Evolutionary conservation across 2,888 invertebrate genomes (phyloP), one percentile per base, ranked within the genome.

Genomic region (Eudemis profundana): DNA sequence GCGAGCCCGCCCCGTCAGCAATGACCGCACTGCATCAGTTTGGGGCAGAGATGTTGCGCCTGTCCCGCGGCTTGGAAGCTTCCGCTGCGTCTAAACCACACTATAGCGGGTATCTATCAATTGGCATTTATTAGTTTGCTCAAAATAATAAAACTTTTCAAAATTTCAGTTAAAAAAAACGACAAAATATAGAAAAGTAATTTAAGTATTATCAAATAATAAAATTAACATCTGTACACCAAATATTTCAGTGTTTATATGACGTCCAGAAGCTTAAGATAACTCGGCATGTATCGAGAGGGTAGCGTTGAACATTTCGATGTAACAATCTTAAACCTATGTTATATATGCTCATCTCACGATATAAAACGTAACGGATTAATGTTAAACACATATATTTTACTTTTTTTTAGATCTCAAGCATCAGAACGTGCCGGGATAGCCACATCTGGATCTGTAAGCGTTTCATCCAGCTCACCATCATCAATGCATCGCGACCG

Each of bases 1-100:
- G 93, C 84, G 96, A 96, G 80, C 95, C 96, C 40, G 95, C 96
- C 68, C 96, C 96, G 27, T 96, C 95, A 74, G 96, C 96, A 70
- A 96, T 97, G 95, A 95, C 96, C 29, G 97, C 97, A 65, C 92
- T 97, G 78, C 96, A 96, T 84, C 96, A 96, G 82, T 97, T 97
- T 83, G 97, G 97, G 61, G 96, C 96, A 38, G 96, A 97, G 93
- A 96, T 97, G 96, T 93, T 97, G 76, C 96, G 96, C 79, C 93
- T 97, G 29, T 96, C 96, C 23, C 93, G 96, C 70, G 96, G 97
- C 69, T 90, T 97, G 75, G 96, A 96, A 87, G 95, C 95, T 70
- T 95, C 95, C 66, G 90, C 91, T 74, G 89, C 86, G 70, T 83
- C 85, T 75, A 90, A 90, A 87, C 86, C 89, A 76, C 86, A 88